phyloP scores from a whole-genome alignment of 2,888 invertebrate species.

The Microchrysa polita region DNA sequence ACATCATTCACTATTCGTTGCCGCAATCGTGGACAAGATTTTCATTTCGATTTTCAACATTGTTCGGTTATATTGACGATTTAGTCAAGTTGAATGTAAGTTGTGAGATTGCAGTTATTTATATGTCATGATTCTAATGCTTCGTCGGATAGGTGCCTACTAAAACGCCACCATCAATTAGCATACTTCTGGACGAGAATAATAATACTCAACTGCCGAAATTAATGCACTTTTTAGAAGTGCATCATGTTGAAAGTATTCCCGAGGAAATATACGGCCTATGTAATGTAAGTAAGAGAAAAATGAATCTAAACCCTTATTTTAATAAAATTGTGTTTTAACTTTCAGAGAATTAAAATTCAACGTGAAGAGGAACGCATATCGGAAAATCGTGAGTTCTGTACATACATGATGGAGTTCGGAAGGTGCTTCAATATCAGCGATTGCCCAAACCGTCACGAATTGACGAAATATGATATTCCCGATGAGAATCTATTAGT shows the following conservation, averaged over 20 bases:
- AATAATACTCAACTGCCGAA: conserved; percentile 71
- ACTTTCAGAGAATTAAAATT: conserved; percentile 53
- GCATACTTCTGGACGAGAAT: conserved; percentile 70
- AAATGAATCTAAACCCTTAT: too few species aligned
- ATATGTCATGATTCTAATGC: background rate
- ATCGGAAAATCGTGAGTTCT: conserved; percentile 52
- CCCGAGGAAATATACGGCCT: conserved; percentile 56
- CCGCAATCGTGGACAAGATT: conserved; percentile 74
- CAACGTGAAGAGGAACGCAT: conserved; percentile 54
- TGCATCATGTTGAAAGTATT: conserved; percentile 57
- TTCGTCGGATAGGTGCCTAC: conserved; percentile 50
- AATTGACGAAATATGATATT: conserved; percentile 68
- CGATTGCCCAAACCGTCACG: conserved; percentile 72
- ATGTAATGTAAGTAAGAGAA: conserved; percentile 59
- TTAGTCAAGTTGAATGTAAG: conserved; percentile 50
- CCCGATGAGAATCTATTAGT: conserved; percentile 67
- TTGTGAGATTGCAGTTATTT: conserved; percentile 49
- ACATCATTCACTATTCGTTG: conserved; percentile 78
- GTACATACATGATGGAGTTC: conserved; percentile 70
- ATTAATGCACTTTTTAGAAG: conserved; percentile 69
- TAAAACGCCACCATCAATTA: conserved; percentile 58
- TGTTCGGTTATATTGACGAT: conserved; percentile 70
- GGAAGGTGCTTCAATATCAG: conserved; percentile 71
- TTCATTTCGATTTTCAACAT: conserved; percentile 73
- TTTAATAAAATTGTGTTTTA: conserved; percentile 42